phyloP scores from a whole-genome alignment of 2,797 vertebrate genomes.

The Trematocara caparti region DNA sequence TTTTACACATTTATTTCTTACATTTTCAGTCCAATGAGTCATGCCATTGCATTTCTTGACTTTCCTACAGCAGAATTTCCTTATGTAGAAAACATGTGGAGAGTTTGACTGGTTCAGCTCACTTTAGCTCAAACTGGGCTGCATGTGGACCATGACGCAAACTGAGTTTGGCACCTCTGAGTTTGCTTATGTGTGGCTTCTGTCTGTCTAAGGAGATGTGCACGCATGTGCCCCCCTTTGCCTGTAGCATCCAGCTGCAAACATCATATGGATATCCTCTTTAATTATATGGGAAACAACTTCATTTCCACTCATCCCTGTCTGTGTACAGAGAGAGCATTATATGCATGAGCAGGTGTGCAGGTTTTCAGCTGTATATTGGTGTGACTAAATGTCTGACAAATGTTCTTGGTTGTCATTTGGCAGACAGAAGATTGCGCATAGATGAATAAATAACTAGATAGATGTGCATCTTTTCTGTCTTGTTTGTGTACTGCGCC shows the following conservation, averaged over 20 bases:
- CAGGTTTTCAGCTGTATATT: slow-evolving; percentile 23
- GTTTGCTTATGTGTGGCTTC: neutral
- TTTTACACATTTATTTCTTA: neutral
- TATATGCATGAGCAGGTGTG: slow-evolving; percentile 63
- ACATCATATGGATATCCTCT: slow-evolving; percentile 1
- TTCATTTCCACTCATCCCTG: slow-evolving; percentile 15
- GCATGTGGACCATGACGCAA: neutral
- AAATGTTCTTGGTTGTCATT: slow-evolving; percentile 38
- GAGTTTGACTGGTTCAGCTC: neutral
- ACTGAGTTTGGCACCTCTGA: neutral
- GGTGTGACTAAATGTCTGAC: slow-evolving; percentile 48
- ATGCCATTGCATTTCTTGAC: neutral
- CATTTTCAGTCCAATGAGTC: neutral
- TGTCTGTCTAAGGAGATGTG: neutral
- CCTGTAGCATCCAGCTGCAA: neutral
- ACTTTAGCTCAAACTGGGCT: neutral
- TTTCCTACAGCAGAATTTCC: neutral
- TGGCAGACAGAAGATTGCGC: slow-evolving; percentile 43
- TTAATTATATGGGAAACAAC: slow-evolving; percentile 35
- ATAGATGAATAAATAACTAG: slow-evolving; percentile 54
- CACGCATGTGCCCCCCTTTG: neutral
- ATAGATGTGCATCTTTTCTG: slow-evolving; percentile 23
- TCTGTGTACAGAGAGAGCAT: slow-evolving; percentile 17
- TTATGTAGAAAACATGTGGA: neutral
- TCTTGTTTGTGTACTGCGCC: neutral